Evolutionary conservation across 2,113 vertebrate species (phyloP).

Genomic region (Campylorhamphus procurvoides): DNA sequence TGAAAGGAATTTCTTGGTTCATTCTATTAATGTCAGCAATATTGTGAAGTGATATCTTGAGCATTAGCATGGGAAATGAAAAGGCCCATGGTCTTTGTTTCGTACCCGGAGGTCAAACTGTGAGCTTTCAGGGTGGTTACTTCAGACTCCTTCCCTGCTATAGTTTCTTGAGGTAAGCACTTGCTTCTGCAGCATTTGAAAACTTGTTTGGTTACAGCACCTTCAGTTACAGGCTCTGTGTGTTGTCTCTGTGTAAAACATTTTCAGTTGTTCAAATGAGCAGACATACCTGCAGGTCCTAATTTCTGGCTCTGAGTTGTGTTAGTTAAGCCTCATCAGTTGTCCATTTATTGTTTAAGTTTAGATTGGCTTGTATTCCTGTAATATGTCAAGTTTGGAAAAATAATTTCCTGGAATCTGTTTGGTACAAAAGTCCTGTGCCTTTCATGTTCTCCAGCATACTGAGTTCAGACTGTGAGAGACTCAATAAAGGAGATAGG

Average conservation of each 20-base stretch:
- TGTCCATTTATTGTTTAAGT: background rate
- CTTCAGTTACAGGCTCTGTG: background rate
- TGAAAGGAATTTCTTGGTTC: background rate
- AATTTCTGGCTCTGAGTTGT: background rate
- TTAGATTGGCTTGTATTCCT: background rate
- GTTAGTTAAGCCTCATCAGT: background rate
- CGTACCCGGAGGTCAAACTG: conserved; percentile 51
- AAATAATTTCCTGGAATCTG: background rate
- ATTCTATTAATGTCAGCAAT: background rate
- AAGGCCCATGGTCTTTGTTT: conserved; percentile 1
- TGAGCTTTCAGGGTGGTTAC: conserved; percentile 10
- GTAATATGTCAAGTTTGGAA: background rate
- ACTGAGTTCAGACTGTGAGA: background rate
- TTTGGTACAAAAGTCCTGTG: background rate
- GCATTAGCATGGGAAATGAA: conserved; percentile 53
- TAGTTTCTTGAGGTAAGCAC: background rate
- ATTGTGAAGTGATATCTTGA: background rate
- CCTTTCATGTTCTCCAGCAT: background rate
- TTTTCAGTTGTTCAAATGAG: background rate
- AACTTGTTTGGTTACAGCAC: background rate
- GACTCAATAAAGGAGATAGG: background rate
- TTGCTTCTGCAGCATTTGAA: conserved; percentile 1
- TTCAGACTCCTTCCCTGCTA: conserved; percentile 19
- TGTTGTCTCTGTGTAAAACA: background rate
- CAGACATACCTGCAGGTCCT: background rate